Evolutionary conservation across 2,888 invertebrate species (phyloP).

Genomic region (Philonicus albiceps): DNA sequence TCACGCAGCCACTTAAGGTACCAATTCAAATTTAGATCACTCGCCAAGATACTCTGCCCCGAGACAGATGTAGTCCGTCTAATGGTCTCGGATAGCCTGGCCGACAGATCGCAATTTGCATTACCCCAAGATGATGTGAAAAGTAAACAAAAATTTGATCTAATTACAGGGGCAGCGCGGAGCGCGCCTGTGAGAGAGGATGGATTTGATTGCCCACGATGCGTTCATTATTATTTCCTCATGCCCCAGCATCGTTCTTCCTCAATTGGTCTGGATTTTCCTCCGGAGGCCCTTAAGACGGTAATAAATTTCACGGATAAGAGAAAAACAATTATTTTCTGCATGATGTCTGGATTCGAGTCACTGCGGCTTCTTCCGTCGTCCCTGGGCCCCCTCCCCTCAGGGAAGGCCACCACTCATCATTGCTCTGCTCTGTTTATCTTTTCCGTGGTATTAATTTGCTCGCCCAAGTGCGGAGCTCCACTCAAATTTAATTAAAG

Average conservation of each 20-base stretch:
- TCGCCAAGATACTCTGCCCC: not conserved
- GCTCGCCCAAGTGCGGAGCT: not conserved
- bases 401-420: slow-evolving; percentile 1
- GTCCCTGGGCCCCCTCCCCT: not conserved
- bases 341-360: slow-evolving; percentile 16
- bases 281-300: slow-evolving; percentile 35
- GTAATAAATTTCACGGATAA: slow-evolving; percentile 38
- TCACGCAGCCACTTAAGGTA: slow-evolving; percentile 40
- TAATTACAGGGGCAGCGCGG: slow-evolving; percentile 28
- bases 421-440: slow-evolving; percentile 20
- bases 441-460: slow-evolving; percentile 30
- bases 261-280: slow-evolving; percentile 40
- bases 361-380: not conserved
- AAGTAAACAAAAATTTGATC: slow-evolving; percentile 38
- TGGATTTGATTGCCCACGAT: slow-evolving; percentile 33
- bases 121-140: slow-evolving; percentile 37
- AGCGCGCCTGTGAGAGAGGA: not conserved
- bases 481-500: slow-evolving; percentile 23
- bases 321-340: slow-evolving; percentile 38
- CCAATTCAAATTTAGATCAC: slow-evolving; percentile 39
- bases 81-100: not conserved
- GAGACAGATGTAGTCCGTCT: slow-evolving; percentile 16
- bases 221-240: slow-evolving; percentile 36
- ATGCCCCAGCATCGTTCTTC: not conserved
- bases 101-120: slow-evolving; percentile 22